A percentile compares a stretch with the other conserved stretches of the same genome.
phyloP scores from a whole-genome alignment of 1,140 invertebrate genomes.

The Cylas formicarius region DNA sequence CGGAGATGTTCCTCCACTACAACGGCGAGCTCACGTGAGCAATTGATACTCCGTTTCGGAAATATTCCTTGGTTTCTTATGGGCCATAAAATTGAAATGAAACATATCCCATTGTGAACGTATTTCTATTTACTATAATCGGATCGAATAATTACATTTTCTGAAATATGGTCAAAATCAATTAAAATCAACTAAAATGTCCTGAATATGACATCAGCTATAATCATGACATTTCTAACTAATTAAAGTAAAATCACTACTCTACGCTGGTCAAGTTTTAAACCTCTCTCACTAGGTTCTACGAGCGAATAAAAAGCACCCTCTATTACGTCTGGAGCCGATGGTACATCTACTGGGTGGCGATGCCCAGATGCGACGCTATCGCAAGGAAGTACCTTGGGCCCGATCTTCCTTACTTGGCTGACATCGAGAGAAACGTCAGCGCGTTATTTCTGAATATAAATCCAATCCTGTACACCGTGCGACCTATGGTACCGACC shows the following conservation, averaged over 20 bases:
- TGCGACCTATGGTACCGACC: slow-evolving; percentile 43
- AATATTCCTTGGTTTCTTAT: too few species aligned
- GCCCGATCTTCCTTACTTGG: slow-evolving; percentile 39
- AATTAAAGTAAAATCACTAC: too few species aligned
- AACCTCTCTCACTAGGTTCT: slow-evolving; percentile 12
- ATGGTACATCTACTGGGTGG: slow-evolving; percentile 27
- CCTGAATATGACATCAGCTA: too few species aligned
- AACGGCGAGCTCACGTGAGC: slow-evolving; percentile 20
- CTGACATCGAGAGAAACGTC: slow-evolving; percentile 44
- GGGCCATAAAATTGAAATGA: too few species aligned
- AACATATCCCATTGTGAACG: too few species aligned
- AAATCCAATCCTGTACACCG: slow-evolving; percentile 43
- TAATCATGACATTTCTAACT: too few species aligned
- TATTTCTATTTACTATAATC: too few species aligned
- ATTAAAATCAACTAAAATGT: too few species aligned
- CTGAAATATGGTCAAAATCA: too few species aligned
- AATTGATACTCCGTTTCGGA: too few species aligned
- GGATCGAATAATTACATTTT: too few species aligned
- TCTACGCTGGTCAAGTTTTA: too few species aligned
- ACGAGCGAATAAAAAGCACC: slow-evolving; percentile 19
- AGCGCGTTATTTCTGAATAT: slow-evolving; percentile 47
- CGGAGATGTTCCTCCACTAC: slow-evolving; percentile 24
- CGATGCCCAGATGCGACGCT: slow-evolving; percentile 30
- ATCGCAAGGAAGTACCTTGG: slow-evolving; percentile 42
- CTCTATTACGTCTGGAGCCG: slow-evolving; percentile 25